These are phyloP conservation scores for Rhorus exstirpatorius DNA, from an alignment of 2,888 invertebrate species.

Conservation along the genomic window DNA sequence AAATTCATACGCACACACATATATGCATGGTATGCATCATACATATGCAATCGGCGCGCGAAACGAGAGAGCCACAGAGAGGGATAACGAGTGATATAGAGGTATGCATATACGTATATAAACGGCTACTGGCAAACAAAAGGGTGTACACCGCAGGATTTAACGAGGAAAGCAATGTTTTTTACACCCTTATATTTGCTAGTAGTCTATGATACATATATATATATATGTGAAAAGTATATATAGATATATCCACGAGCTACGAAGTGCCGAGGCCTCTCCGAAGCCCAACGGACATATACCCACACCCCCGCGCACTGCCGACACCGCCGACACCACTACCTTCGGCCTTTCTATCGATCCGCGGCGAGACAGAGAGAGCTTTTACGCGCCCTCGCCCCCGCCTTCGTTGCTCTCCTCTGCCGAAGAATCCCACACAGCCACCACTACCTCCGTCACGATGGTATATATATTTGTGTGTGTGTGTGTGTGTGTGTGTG, in stretches of 20 bases:
- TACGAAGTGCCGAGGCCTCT: conserved; percentile 61
- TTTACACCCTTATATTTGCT: background rate
- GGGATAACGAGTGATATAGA: conserved; percentile 22
- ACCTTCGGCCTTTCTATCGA: conserved; percentile 85
- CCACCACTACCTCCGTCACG: conserved; percentile 50
- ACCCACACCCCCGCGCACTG: conserved; percentile 64
- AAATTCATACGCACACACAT: conserved; percentile 18
- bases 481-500: conserved; percentile 15
- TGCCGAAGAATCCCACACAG: conserved; percentile 55
- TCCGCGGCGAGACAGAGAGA: conserved; percentile 80
- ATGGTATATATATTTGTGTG: conserved; percentile 5
- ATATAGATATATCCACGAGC: conserved; percentile 3
- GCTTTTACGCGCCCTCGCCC: conserved; percentile 82
- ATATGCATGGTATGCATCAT: conserved; percentile 1
- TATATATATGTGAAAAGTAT: background rate
- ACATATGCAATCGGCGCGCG: conserved; percentile 8
- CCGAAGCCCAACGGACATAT: conserved; percentile 80
- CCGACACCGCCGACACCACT: conserved; percentile 64
- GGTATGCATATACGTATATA: conserved; percentile 2
- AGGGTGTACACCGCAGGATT: background rate
- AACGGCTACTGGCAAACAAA: background rate
- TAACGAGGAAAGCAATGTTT: background rate
- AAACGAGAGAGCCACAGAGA: conserved; percentile 24
- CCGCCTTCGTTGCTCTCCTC: conserved; percentile 57
- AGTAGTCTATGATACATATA: background rate